phyloP scores from a whole-genome alignment of 1,140 invertebrate genomes.

The Zaprionus taronus region DNA sequence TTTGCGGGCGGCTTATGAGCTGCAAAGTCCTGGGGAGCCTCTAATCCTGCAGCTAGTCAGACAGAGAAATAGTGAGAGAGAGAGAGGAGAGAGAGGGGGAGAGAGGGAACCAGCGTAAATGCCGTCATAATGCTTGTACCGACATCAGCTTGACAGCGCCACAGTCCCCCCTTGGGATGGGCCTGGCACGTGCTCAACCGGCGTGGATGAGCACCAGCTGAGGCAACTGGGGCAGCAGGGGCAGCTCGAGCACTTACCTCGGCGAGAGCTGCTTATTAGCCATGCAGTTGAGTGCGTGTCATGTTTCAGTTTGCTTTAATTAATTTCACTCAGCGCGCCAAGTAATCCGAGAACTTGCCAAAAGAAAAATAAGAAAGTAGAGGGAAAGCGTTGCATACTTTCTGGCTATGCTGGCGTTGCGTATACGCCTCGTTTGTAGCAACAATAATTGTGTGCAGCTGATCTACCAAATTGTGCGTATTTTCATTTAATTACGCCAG shows the following conservation, averaged over 20 bases:
- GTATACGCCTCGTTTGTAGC: conserved; percentile 19
- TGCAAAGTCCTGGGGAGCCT: conserved; percentile 44
- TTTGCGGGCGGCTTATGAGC: conserved; percentile 48
- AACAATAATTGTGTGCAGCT: not conserved
- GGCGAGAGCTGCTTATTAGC: conserved; percentile 38
- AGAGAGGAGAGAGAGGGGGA: not conserved
- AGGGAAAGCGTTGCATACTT: conserved; percentile 43
- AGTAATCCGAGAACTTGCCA: conserved; percentile 46
- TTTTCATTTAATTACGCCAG: conserved; percentile 6
- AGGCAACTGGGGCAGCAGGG: not conserved
- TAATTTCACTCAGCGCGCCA: conserved; percentile 54
- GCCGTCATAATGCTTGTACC: conserved; percentile 78
- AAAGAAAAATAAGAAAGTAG: conserved; percentile 7
- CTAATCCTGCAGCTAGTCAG: conserved; percentile 57
- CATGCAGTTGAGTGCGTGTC: conserved; percentile 61
- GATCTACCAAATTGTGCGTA: conserved; percentile 7
- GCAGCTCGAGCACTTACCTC: not conserved
- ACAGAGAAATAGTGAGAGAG: not conserved
- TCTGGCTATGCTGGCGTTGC: conserved; percentile 1
- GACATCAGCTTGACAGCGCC: conserved; percentile 65
- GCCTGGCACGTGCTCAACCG: conserved; percentile 39
- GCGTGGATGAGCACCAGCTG: conserved; percentile 18
- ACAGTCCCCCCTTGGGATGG: not conserved
- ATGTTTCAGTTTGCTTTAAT: conserved; percentile 74
- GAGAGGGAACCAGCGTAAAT: conserved; percentile 53